These are phyloP conservation scores for Parus major DNA, from an alignment of 2,113 vertebrate species.

Conservation along the genomic window DNA sequence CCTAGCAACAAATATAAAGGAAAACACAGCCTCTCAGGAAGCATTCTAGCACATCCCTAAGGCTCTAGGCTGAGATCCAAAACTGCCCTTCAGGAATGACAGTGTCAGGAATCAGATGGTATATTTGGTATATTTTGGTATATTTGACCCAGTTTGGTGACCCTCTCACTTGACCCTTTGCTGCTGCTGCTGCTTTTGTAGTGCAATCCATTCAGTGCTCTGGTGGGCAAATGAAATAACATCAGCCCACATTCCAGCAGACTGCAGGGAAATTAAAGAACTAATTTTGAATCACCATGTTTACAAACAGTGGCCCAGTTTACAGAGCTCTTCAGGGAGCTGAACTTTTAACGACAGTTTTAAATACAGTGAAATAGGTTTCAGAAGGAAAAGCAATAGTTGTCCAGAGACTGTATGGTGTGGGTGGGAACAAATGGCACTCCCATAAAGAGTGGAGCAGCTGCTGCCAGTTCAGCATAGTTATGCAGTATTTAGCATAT, in stretches of 20 bases:
- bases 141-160: background rate
- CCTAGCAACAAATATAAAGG: background rate
- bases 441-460: slow-evolving; percentile 13
- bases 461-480: slow-evolving; percentile 37
- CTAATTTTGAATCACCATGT: background rate
- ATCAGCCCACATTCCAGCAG: background rate
- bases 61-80: background rate
- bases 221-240: background rate
- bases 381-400: slow-evolving; percentile 16
- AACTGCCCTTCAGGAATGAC: background rate
- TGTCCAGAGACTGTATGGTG: background rate
- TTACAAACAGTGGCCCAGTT: slow-evolving; percentile 44
- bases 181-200: background rate
- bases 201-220: background rate
- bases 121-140: background rate
- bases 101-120: background rate
- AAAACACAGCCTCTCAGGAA: background rate
- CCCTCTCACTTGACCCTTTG: background rate
- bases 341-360: slow-evolving; percentile 46
- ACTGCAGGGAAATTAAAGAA: slow-evolving; percentile 45
- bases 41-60: background rate
- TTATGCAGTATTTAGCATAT: slow-evolving; percentile 45
- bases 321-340: slow-evolving; percentile 20
- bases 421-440: slow-evolving; percentile 41
- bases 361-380: slow-evolving; percentile 54